These are phyloP conservation scores for Neoscelio sp. DNA, from an alignment of 2,888 invertebrate genomes.

Conservation along the genomic window DNA sequence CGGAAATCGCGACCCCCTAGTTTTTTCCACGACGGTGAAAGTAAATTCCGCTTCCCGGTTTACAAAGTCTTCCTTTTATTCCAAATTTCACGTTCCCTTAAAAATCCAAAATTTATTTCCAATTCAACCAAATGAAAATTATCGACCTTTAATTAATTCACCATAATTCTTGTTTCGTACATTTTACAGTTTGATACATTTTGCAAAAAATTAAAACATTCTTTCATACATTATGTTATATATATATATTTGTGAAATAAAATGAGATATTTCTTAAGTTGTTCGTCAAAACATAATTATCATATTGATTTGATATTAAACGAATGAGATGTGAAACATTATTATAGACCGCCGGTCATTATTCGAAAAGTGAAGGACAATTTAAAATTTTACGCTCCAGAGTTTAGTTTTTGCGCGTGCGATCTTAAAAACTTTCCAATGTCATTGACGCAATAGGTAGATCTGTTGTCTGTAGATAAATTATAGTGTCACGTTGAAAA, in stretches of 20 bases:
- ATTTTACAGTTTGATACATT: neutral
- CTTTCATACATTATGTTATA: too few species aligned
- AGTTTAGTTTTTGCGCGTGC: conserved; percentile 8
- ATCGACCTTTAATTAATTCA: too few species aligned
- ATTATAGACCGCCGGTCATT: conserved; percentile 7
- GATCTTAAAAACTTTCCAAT: conserved; percentile 55
- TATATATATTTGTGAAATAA: neutral
- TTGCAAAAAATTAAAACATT: neutral
- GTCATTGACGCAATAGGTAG: conserved; percentile 57
- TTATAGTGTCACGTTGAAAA: conserved; percentile 19
- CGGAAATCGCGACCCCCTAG: conserved; percentile 50
- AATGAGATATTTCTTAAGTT: neutral
- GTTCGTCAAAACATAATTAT: conserved; percentile 21
- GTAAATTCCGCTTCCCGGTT: conserved; percentile 74
- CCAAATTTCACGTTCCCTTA: neutral
- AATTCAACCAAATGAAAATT: too few species aligned
- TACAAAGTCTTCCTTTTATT: conserved; percentile 42
- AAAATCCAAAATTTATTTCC: conserved; percentile 4
- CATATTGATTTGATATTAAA: conserved; percentile 22
- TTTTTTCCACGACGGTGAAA: conserved; percentile 73
- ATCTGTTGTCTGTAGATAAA: conserved; percentile 24
- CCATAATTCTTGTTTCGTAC: too few species aligned
- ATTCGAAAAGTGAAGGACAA: conserved; percentile 61
- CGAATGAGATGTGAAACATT: conserved; percentile 21
- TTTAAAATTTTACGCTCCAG: conserved; percentile 24